These are phyloP conservation scores for Caerostris darwini DNA, from an alignment of 1,140 invertebrate species.

Conservation along the genomic window DNA sequence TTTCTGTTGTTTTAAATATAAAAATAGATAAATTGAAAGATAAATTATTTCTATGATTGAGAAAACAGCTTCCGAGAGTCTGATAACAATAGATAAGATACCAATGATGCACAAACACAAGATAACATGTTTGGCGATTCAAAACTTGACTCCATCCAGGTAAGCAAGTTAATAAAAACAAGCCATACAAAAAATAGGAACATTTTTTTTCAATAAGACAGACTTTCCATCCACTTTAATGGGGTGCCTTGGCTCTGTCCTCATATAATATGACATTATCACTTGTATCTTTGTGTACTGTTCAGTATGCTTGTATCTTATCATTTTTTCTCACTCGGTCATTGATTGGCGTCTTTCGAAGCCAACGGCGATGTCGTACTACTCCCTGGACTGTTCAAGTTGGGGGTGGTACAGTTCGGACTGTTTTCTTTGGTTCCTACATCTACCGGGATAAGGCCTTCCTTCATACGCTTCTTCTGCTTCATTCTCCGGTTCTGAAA, in stretches of 20 bases:
- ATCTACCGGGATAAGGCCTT: conserved; percentile 89
- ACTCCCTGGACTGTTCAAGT: conserved; percentile 47
- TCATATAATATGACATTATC: not conserved
- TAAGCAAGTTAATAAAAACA: not conserved
- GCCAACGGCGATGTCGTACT: conserved; percentile 11
- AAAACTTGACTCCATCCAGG: not conserved
- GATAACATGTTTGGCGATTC: not conserved
- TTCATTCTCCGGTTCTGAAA: conserved; percentile 83
- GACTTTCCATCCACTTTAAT: not conserved
- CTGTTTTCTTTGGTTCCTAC: conserved; percentile 73
- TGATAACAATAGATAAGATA: not conserved
- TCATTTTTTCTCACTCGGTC: not conserved
- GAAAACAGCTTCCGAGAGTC: not conserved
- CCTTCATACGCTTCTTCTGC: conserved; percentile 84
- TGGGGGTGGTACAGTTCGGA: not conserved
- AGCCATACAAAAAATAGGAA: not conserved
- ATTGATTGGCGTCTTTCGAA: conserved; percentile 70
- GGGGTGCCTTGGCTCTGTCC: not conserved
- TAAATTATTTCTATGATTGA: too few relatives aligned
- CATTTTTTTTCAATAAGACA: not conserved
- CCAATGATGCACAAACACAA: not conserved
- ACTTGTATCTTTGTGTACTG: not conserved
- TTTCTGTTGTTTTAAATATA: too few relatives aligned
- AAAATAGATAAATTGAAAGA: too few relatives aligned
- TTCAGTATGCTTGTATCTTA: not conserved